Evolutionary conservation across 2,113 vertebrate genomes (phyloP).

Genomic region (Brienomyrus longianalis): DNA sequence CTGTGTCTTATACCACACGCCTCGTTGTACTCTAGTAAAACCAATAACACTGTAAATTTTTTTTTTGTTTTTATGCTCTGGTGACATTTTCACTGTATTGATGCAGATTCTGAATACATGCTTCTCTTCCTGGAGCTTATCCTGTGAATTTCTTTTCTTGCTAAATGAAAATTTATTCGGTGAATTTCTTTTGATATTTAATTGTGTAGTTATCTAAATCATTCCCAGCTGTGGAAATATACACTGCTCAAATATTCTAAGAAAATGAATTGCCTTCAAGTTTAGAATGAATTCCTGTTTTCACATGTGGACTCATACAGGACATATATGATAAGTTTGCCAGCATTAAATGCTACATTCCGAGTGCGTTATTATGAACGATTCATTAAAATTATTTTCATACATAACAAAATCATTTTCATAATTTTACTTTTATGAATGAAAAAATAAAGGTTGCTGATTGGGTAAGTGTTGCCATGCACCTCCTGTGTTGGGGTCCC

Average conservation of each 20-base stretch:
- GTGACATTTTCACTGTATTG: neutral
- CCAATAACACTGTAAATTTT: neutral
- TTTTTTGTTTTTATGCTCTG: neutral
- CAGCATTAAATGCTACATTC: neutral
- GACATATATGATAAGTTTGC: neutral
- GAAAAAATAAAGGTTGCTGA: neutral
- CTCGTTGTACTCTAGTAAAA: slow-evolving; percentile 10
- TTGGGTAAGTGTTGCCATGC: neutral
- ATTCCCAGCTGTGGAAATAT: slow-evolving; percentile 26
- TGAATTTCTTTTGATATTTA: slow-evolving; percentile 21
- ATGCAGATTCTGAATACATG: neutral
- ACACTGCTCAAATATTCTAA: slow-evolving; percentile 15
- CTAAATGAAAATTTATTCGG: slow-evolving; percentile 2
- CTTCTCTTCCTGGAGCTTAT: neutral
- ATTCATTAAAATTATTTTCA: neutral
- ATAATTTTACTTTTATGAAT: neutral
- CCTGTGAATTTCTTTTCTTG: neutral
- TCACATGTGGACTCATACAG: neutral
- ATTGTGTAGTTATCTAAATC: slow-evolving; percentile 20
- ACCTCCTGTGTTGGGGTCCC: neutral
- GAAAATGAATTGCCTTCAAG: neutral
- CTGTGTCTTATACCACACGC: slow-evolving; percentile 19
- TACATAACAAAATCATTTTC: neutral
- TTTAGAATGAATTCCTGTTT: neutral
- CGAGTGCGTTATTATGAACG: neutral